phyloP scores from a whole-genome alignment of 2,113 vertebrate genomes.

The Tamias sibiricus region DNA sequence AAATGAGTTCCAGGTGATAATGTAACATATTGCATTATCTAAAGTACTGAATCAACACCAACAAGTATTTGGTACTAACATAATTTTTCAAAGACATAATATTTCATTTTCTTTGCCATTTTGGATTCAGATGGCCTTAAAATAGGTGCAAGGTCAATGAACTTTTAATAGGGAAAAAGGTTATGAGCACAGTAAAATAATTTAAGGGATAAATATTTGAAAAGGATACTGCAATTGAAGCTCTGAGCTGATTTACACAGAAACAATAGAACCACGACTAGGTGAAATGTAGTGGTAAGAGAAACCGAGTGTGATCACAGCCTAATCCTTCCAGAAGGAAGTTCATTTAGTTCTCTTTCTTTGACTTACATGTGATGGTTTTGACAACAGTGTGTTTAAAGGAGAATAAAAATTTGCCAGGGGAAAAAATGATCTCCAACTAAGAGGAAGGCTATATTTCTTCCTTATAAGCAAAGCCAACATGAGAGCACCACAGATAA shows the following conservation, averaged over 20 bases:
- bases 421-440: not conserved
- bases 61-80: not conserved
- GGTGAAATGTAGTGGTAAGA: not conserved
- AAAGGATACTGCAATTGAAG: not conserved
- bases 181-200: not conserved
- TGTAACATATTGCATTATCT: constrained; percentile 39
- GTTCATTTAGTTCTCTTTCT: constrained; percentile 6
- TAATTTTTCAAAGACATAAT: not conserved
- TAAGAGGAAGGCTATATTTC: not conserved
- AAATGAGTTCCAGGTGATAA: not conserved
- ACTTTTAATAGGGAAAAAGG: constrained; percentile 14
- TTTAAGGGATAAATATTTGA: not conserved
- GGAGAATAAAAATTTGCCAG: not conserved
- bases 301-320: not conserved
- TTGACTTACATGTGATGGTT: not conserved
- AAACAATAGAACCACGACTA: not conserved
- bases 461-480: not conserved
- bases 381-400: constrained; percentile 47
- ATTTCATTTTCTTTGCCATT: constrained; percentile 43
- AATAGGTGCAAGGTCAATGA: not conserved
- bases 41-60: constrained; percentile 29
- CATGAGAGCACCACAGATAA: not conserved
- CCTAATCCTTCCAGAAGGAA: not conserved
- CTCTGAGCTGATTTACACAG: not conserved
- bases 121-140: constrained; percentile 7